Percentiles rank a stretch among this genome's conserved stretches.
These are phyloP conservation scores for Cetonia aurata DNA, from an alignment of 2,888 invertebrate genomes.

Conservation along the genomic window DNA sequence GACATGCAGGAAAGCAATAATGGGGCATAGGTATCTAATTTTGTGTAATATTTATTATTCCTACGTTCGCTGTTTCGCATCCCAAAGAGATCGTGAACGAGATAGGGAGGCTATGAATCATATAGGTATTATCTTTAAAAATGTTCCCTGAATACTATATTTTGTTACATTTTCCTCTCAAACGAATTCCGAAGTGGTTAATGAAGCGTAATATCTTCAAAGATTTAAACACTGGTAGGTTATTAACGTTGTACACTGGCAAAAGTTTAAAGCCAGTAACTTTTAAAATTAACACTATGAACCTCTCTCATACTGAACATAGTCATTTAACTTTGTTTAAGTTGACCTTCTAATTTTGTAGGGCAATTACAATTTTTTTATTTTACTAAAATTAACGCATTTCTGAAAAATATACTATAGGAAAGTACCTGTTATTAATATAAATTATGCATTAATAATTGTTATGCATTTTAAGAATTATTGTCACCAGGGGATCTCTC, in stretches of 20 bases:
- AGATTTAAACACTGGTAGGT: conserved; percentile 29
- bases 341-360: too few relatives aligned
- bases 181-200: conserved; percentile 28
- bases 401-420: too few relatives aligned
- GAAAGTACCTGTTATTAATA: too few relatives aligned
- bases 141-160: conserved; percentile 19
- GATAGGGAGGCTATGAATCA: conserved; percentile 16
- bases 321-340: too few relatives aligned
- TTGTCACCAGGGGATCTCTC: too few relatives aligned
- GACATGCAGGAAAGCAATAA: too few relatives aligned
- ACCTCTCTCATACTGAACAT: too few relatives aligned
- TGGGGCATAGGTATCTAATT: too few relatives aligned
- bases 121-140: conserved; percentile 32
- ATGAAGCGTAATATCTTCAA: conserved; percentile 36
- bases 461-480: too few relatives aligned
- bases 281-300: conserved; percentile 14
- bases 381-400: too few relatives aligned
- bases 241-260: conserved; percentile 31
- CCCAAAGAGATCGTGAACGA: conserved; percentile 3
- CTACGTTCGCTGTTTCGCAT: not conserved
- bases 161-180: conserved; percentile 30
- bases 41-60: conserved; percentile 9
- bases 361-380: too few relatives aligned
- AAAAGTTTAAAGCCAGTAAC: conserved; percentile 26
- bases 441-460: too few relatives aligned